A percentile compares a stretch with the other conserved stretches of the same genome.
Evolutionary conservation across 2,888 invertebrate genomes (phyloP).

Genomic region (Idaea biselata): DNA sequence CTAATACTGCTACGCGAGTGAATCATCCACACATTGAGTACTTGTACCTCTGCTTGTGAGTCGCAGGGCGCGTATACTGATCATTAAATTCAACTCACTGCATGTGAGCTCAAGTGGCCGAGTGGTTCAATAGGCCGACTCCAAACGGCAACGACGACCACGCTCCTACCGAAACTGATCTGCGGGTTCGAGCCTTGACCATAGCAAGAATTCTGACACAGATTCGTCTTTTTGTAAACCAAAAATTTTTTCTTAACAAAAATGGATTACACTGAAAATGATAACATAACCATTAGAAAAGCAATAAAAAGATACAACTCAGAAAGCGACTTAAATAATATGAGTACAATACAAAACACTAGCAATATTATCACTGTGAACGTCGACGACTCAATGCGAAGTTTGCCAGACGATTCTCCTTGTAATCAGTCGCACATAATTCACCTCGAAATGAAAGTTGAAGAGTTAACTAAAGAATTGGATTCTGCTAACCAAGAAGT

Average conservation of each 20-base stretch:
- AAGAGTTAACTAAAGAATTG: background rate
- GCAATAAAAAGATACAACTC: background rate
- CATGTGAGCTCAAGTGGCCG: too few relatives aligned
- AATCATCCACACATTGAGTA: too few relatives aligned
- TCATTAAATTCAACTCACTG: too few relatives aligned
- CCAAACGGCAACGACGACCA: too few relatives aligned
- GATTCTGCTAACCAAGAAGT: background rate
- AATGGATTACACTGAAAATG: too few relatives aligned
- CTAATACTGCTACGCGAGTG: too few relatives aligned
- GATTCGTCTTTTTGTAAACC: background rate
- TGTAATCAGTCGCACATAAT: background rate
- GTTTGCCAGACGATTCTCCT: background rate
- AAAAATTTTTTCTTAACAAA: too few relatives aligned
- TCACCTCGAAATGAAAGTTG: background rate
- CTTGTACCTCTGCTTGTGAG: too few relatives aligned
- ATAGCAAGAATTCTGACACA: background rate
- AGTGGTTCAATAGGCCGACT: too few relatives aligned
- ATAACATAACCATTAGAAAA: background rate
- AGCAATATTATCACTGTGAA: too few relatives aligned
- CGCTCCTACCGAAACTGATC: too few relatives aligned
- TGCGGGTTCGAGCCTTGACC: background rate
- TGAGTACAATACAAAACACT: background rate
- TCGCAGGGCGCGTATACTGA: too few relatives aligned
- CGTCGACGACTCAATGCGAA: background rate
- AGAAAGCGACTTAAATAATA: background rate